Conservation (phyloP, 2,888 invertebrate genomes). For the Dryadula phaetusa region DNA sequence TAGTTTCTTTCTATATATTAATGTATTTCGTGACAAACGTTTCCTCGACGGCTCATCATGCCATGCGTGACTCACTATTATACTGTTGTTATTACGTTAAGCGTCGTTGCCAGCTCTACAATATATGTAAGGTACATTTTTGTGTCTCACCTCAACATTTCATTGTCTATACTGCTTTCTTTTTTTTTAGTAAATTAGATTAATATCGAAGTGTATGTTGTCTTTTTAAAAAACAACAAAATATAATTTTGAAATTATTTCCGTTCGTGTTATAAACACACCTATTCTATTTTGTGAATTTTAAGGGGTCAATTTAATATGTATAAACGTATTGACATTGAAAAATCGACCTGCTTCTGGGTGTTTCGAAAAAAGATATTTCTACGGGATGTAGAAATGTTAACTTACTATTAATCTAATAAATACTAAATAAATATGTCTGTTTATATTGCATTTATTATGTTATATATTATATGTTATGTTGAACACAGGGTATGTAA, state of each 20-base stretch:
- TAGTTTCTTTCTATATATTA: constrained; percentile 46
- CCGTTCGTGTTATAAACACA: constrained; percentile 7
- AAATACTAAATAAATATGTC: too few species aligned
- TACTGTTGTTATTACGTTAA: constrained; percentile 61
- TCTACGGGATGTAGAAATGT: not conserved
- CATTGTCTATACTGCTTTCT: constrained; percentile 28
- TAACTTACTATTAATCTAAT: not conserved
- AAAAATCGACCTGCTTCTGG: constrained; percentile 3
- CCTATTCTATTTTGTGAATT: not conserved
- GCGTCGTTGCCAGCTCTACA: constrained; percentile 60
- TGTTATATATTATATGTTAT: too few species aligned
- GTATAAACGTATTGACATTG: not conserved
- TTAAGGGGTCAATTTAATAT: not conserved
- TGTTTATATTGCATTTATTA: too few species aligned
- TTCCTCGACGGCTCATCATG: constrained; percentile 65
- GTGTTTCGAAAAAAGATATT: not conserved
- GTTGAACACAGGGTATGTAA: too few species aligned
- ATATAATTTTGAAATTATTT: not conserved
- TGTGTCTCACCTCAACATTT: constrained; percentile 33
- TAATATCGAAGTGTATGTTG: not conserved
- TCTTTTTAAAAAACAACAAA: not conserved
- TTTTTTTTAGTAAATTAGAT: not conserved
- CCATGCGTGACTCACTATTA: constrained; percentile 68
- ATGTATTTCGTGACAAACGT: constrained; percentile 69
- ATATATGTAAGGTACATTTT: constrained; percentile 39